Evolutionary conservation across 2,113 vertebrate genomes (phyloP).

Genomic region (Sinocyclocheilus anshuiensis): DNA sequence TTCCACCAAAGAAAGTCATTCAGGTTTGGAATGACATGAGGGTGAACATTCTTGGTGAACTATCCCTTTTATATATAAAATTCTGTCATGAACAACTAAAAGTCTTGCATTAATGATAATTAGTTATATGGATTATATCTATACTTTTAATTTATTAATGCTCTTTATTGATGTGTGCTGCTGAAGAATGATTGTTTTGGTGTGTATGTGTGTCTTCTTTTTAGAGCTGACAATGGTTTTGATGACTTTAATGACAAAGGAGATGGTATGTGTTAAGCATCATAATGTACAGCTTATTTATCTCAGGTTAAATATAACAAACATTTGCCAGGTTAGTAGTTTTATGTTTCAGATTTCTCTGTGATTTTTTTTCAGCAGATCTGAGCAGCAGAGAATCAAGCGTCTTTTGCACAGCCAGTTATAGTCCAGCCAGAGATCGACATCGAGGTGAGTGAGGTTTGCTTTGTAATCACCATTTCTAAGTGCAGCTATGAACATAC

Average conservation of each 20-base stretch:
- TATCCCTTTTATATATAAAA: background rate
- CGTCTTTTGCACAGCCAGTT: constrained; percentile 38
- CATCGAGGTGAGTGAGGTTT: constrained; percentile 66
- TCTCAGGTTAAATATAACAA: background rate
- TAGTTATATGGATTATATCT: background rate
- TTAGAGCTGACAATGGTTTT: constrained; percentile 59
- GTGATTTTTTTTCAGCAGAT: constrained; percentile 53
- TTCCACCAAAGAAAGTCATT: background rate
- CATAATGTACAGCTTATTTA: constrained; percentile 4
- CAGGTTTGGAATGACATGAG: background rate
- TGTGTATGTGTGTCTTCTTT: constrained; percentile 54
- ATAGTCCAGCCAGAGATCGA: constrained; percentile 70
- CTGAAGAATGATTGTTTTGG: constrained; percentile 5
- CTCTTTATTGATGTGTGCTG: constrained; percentile 6
- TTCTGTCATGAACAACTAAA: background rate
- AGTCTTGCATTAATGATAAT: background rate
- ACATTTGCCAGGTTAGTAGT: background rate
- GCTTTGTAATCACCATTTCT: background rate
- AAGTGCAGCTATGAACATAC: background rate
- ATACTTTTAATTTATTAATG: background rate
- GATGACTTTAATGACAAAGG: constrained; percentile 58
- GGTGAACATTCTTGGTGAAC: background rate
- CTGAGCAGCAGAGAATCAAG: constrained; percentile 21
- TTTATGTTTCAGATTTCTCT: background rate
- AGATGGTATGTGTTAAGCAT: constrained; percentile 62